Conservation (phyloP, 2,113 vertebrate genomes). For the Emydocephalus ijimae region DNA sequence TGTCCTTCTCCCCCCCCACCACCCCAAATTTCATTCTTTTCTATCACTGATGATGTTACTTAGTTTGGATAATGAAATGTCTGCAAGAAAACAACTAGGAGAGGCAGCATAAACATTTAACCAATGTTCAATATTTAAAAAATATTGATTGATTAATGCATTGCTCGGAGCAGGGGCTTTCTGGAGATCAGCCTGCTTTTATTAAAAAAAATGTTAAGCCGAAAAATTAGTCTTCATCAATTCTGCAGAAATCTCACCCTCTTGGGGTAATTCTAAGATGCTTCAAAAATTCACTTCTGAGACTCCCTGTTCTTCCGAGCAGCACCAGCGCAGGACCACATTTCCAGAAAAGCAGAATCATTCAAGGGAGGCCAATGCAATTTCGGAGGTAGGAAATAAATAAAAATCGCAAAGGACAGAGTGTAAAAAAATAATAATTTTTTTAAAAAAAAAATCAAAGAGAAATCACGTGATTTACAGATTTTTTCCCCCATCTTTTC, state of each 20-base stretch:
- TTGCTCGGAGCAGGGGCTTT: neutral
- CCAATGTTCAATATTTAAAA: no score
- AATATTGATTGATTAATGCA: neutral
- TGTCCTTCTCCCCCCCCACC: no score
- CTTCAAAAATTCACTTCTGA: neutral
- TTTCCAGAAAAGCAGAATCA: neutral
- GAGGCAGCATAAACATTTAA: no score
- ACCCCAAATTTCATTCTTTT: no score
- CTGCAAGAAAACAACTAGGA: no score
- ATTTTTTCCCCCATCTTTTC: neutral
- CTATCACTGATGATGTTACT: neutral
- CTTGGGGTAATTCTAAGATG: neutral
- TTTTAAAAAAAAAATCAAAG: neutral
- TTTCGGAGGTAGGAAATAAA: neutral
- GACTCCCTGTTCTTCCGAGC: neutral
- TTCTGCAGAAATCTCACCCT: neutral
- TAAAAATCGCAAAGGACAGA: neutral
- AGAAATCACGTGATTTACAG: slow-evolving; percentile 22
- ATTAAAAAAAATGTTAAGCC: no score
- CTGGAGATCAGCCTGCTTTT: neutral
- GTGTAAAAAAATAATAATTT: no score
- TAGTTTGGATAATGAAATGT: no score
- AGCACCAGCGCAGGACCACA: neutral
- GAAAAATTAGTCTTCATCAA: no score
- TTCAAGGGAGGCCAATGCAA: neutral